phyloP scores from a whole-genome alignment of 2,113 vertebrate species.

The Macroglossus sobrinus region DNA sequence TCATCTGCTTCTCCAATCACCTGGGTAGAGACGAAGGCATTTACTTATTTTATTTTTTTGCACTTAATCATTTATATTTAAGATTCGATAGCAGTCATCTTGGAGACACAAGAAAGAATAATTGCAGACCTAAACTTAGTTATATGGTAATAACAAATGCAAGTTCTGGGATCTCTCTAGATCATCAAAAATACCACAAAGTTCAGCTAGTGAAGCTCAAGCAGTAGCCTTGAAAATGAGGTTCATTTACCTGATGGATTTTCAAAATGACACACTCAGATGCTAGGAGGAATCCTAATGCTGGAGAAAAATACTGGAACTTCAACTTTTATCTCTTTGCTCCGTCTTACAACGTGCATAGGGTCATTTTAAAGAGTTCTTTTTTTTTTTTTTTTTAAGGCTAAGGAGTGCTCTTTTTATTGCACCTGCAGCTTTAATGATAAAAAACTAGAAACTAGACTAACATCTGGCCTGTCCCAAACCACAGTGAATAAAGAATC shows the following conservation, averaged over 20 bases:
- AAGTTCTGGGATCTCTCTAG: neutral
- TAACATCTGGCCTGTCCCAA: conserved; percentile 65
- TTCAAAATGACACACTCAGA: neutral
- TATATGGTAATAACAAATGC: neutral
- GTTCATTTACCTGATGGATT: neutral
- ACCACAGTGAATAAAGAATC: conserved; percentile 36
- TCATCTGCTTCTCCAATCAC: neutral
- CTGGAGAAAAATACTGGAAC: neutral
- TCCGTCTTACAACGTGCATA: neutral
- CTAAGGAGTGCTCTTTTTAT: conserved; percentile 33
- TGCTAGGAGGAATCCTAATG: neutral
- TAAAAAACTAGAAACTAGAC: conserved; percentile 24
- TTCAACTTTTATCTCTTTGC: neutral
- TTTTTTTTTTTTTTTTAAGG: neutral
- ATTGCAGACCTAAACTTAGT: neutral
- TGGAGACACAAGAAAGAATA: neutral
- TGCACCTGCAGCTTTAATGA: conserved; percentile 35
- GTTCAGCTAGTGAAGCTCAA: neutral
- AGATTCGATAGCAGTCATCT: neutral
- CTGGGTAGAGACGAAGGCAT: neutral
- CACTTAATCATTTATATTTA: neutral
- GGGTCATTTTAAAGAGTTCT: neutral
- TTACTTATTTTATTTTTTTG: neutral
- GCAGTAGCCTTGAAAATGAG: neutral
- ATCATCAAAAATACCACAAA: neutral